Percentiles rank a stretch among this genome's conserved stretches.
Evolutionary conservation across 30 jellyfish, hydroid and myxozoan genomes (phyloP).

Genomic region (Turritopsis rubra): DNA sequence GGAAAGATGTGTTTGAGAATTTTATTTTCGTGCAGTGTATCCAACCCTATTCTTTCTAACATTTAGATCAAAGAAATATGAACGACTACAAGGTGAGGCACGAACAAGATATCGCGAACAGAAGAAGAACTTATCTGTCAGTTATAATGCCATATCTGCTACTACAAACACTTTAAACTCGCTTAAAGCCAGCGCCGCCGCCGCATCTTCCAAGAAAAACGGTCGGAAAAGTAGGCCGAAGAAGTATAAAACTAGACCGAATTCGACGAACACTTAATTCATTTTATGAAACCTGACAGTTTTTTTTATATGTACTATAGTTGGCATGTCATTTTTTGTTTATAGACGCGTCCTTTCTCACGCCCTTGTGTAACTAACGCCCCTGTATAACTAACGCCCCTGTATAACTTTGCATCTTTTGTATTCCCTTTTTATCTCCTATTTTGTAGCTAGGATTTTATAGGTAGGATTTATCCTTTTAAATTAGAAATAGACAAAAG

Average conservation of each 20-base stretch:
- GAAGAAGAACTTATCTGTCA: not conserved
- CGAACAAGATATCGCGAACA: conserved; percentile 33
- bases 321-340: not conserved
- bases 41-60: too few species aligned
- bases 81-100: conserved; percentile 64
- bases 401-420: too few species aligned
- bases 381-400: too few species aligned
- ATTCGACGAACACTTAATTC: not conserved
- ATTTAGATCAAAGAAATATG: conserved; percentile 66
- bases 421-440: not conserved
- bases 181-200: conserved; percentile 10
- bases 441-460: not conserved
- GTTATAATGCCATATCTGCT: conserved; percentile 11
- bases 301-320: not conserved
- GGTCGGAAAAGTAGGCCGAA: conserved; percentile 16
- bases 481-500: not conserved
- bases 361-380: not conserved
- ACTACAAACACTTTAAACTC: not conserved
- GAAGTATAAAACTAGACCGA: not conserved
- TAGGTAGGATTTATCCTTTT: not conserved
- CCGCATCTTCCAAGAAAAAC: not conserved
- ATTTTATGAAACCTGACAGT: not conserved
- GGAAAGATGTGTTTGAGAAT: too few species aligned
- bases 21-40: too few species aligned
- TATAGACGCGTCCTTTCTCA: not conserved